Evolutionary conservation across 2,113 vertebrate genomes (phyloP), one percentile per base, ranked within the genome.

Genomic region (Brachirus orientalis): DNA sequence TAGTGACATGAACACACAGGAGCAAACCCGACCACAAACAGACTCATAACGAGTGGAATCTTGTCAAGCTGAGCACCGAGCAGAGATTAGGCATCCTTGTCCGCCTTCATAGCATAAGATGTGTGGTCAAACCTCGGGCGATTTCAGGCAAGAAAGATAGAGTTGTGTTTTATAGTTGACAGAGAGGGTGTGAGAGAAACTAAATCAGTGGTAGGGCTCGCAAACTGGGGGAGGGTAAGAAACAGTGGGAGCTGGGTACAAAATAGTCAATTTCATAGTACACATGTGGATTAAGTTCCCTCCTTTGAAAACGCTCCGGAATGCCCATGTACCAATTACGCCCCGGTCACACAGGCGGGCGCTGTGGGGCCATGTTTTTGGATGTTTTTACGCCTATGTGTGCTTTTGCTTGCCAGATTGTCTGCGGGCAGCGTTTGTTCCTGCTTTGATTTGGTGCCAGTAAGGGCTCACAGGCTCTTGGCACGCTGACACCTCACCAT

Each of bases 241-340:
- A 56, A 77, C 70, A 47, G 63, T 53, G 79, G 65, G 51, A 28
- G 80, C 60, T 52, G 71, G 82, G 60, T 90, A 91, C 90, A 92
- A 93, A 93, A 88, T 83, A 83, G 86, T 86, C 91, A 91, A 93
- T 94, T 94, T 94, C 90, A 92, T 93, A 92, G 83, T 90, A 90
- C 89, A 92, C 89, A 90, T 93, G 88, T 90, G 92, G 92, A 93
- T 93, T 94, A 94, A 86, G 85, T 83, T 78, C 67, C 48, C 78
- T 82, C 88, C 90, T 90, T 93, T 88, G 79, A 92, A 91, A 85
- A 75, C 19, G 67, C 78, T 72, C 72, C 61, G 83, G 82, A 90
- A 91, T 90, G 87, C 87, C 82, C 85, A 75, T 93, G 92, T 88
- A 88, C 80, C 87, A 92, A 90, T 90, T 88, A 90, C 82, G 33